Evolutionary conservation across 2,888 invertebrate genomes (phyloP).

Genomic region (Philonicus albiceps): DNA sequence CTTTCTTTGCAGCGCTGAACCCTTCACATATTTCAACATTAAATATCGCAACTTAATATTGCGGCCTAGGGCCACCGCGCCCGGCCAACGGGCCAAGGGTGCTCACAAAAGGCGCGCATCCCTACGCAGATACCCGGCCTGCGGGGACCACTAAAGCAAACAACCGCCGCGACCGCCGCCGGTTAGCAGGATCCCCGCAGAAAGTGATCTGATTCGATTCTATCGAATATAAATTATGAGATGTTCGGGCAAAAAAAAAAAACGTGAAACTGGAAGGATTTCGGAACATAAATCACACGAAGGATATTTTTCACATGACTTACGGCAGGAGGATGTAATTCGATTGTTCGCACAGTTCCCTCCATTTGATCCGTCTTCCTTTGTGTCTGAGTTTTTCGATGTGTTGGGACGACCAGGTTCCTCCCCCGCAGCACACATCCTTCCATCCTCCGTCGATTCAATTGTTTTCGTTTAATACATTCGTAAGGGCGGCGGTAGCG

Average conservation of each 20-base stretch:
- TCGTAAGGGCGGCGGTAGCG: neutral
- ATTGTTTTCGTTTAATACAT: slow-evolving; percentile 6
- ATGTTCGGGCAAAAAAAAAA: slow-evolving; percentile 27
- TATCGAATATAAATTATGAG: slow-evolving; percentile 46
- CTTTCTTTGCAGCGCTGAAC: neutral
- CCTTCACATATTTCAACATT: slow-evolving; percentile 36
- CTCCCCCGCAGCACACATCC: neutral
- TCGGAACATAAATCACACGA: slow-evolving; percentile 44
- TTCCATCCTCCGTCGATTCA: neutral
- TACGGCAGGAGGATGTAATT: slow-evolving; percentile 47
- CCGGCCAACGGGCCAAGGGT: slow-evolving; percentile 1
- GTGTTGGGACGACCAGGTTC: neutral
- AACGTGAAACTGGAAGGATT: slow-evolving; percentile 40
- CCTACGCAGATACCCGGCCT: neutral
- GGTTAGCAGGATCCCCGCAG: slow-evolving; percentile 29
- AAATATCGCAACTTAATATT: slow-evolving; percentile 28
- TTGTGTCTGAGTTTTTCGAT: slow-evolving; percentile 7
- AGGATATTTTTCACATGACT: slow-evolving; percentile 48
- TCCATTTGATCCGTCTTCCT: slow-evolving; percentile 44
- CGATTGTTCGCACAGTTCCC: slow-evolving; percentile 47
- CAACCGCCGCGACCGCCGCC: neutral
- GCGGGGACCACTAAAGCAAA: slow-evolving; percentile 34
- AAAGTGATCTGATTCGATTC: slow-evolving; percentile 44
- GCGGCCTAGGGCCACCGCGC: neutral
- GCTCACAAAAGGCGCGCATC: slow-evolving; percentile 25